A percentile compares a stretch with the other conserved stretches of the same genome.
Conservation (phyloP, 2,113 vertebrate genomes). For the Scomber colias region DNA sequence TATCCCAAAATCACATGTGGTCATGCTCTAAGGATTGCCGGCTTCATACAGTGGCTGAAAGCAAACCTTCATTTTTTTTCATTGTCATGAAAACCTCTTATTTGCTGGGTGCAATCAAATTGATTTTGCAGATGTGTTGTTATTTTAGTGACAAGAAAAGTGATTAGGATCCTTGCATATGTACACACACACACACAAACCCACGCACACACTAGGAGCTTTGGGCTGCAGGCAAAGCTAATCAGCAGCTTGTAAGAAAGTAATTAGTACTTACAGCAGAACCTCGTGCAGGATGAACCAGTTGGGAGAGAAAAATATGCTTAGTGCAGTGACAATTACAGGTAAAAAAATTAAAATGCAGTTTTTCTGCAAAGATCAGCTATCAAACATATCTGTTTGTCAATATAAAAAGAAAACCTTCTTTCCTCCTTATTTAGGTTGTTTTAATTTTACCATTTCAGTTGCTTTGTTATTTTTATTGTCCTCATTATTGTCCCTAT, state of each 20-base stretch:
- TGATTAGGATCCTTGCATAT: slow-evolving; percentile 71
- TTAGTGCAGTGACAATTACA: slow-evolving; percentile 31
- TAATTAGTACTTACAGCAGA: slow-evolving; percentile 64
- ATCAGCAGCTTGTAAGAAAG: slow-evolving; percentile 58
- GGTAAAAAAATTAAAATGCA: not conserved
- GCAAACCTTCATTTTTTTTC: slow-evolving; percentile 64
- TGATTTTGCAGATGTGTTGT: slow-evolving; percentile 73
- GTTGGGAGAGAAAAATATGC: slow-evolving; percentile 31
- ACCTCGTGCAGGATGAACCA: slow-evolving; percentile 38
- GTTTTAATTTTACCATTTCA: slow-evolving; percentile 15
- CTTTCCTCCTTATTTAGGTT: not conserved
- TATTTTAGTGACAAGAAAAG: slow-evolving; percentile 61
- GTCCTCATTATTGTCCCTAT: slow-evolving; percentile 39
- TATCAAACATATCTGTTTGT: slow-evolving; percentile 22
- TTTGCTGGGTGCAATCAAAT: slow-evolving; percentile 75
- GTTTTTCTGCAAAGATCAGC: not conserved
- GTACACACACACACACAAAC: slow-evolving; percentile 12
- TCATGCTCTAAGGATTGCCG: slow-evolving; percentile 33
- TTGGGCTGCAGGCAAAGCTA: slow-evolving; percentile 52
- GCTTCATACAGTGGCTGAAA: slow-evolving; percentile 27
- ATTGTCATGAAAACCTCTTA: slow-evolving; percentile 43
- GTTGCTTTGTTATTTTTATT: slow-evolving; percentile 37
- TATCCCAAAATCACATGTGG: slow-evolving; percentile 49
- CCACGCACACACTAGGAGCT: slow-evolving; percentile 31
- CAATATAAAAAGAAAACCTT: not conserved